phyloP scores from a whole-genome alignment of 1,140 invertebrate genomes.

The Drosophila micromelanica region DNA sequence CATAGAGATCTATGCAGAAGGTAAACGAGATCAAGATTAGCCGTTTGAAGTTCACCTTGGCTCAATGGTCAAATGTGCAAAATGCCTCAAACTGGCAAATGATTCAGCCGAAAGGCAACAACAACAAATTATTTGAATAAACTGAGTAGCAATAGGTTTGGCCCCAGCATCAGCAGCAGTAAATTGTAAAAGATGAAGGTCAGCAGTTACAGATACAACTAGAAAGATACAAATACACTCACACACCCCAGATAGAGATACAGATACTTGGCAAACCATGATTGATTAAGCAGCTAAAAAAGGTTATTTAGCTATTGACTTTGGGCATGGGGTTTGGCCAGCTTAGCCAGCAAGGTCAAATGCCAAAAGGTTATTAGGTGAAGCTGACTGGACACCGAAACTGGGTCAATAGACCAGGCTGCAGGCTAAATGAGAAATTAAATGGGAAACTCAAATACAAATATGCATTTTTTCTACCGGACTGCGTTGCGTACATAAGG shows the following conservation, averaged over 20 bases:
- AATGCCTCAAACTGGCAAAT: conserved; percentile 51
- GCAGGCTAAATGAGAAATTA: background rate
- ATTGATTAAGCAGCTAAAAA: conserved; percentile 75
- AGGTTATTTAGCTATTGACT: conserved; percentile 62
- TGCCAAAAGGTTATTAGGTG: conserved; percentile 29
- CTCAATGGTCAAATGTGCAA: conserved; percentile 82
- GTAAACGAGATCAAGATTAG: conserved; percentile 80
- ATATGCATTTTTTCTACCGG: too few species aligned
- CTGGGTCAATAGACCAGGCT: conserved; percentile 30
- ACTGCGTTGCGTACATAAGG: too few species aligned
- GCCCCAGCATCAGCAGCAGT: conserved; percentile 37
- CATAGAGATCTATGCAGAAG: conserved; percentile 62
- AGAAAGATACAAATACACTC: conserved; percentile 5
- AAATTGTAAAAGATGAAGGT: conserved; percentile 78
- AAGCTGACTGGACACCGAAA: conserved; percentile 17
- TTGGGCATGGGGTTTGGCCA: conserved; percentile 31
- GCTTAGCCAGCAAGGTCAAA: conserved; percentile 26
- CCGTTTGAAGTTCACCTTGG: conserved; percentile 76
- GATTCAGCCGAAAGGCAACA: conserved; percentile 51
- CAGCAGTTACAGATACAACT: conserved; percentile 66
- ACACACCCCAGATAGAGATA: conserved; percentile 40
- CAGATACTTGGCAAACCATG: conserved; percentile 55
- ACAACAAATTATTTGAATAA: conserved; percentile 60
- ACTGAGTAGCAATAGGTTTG: conserved; percentile 69
- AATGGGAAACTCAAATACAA: background rate